Conservation (phyloP, 2,888 invertebrate genomes). For the Xestia sexstrigata region DNA sequence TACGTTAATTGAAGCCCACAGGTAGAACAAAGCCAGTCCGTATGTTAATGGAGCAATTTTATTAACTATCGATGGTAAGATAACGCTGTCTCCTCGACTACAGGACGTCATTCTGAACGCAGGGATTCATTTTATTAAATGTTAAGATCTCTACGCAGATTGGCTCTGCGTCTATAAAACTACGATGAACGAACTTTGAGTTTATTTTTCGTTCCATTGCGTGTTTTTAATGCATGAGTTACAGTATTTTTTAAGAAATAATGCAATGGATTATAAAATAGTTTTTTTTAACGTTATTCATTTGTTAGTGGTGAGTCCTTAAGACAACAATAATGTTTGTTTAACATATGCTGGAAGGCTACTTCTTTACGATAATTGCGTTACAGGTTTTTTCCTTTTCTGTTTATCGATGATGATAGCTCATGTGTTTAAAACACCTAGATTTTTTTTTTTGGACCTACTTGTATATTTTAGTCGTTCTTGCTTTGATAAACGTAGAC, state of each 20-base stretch:
- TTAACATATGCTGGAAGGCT: slow-evolving; percentile 37
- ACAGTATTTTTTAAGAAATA: slow-evolving; percentile 3
- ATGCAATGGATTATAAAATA: slow-evolving; percentile 20
- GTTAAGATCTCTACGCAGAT: slow-evolving; percentile 73
- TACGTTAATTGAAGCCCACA: slow-evolving; percentile 56
- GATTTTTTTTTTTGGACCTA: background rate
- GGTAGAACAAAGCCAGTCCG: slow-evolving; percentile 61
- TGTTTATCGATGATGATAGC: background rate
- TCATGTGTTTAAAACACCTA: background rate
- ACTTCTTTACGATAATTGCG: slow-evolving; percentile 45
- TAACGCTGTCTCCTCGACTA: slow-evolving; percentile 68
- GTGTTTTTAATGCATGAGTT: slow-evolving; percentile 13
- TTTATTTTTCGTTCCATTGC: slow-evolving; percentile 32
- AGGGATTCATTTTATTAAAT: slow-evolving; percentile 71
- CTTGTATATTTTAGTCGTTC: background rate
- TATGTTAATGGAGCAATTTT: slow-evolving; percentile 80
- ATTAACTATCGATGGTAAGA: slow-evolving; percentile 78
- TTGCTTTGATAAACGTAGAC: background rate
- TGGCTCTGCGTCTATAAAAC: slow-evolving; percentile 41
- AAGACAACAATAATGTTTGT: slow-evolving; percentile 19
- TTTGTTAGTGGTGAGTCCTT: slow-evolving; percentile 15
- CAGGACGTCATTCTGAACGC: slow-evolving; percentile 70
- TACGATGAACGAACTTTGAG: slow-evolving; percentile 18
- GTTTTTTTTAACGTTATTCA: background rate
- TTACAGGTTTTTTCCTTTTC: slow-evolving; percentile 5